A percentile compares a stretch with the other conserved stretches of the same genome.
Conservation (phyloP, 2,888 invertebrate species). For the Lampropteryx suffumata region DNA sequence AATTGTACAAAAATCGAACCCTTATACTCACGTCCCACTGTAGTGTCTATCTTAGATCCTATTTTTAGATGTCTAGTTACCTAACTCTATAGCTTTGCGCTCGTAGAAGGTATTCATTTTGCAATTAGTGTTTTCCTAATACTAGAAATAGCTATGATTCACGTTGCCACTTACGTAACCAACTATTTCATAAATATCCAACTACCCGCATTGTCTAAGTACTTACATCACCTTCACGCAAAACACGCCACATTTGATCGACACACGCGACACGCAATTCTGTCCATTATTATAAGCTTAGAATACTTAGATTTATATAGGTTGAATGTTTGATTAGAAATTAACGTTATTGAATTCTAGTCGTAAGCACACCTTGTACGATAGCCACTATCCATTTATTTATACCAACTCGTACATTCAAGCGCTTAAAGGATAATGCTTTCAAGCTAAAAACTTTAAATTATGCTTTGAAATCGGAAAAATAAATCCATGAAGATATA, state of each 20-base stretch:
- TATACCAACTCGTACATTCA: neutral
- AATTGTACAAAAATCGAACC: constrained; percentile 73
- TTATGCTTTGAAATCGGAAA: no score
- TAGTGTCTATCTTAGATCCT: constrained; percentile 62
- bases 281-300: constrained; percentile 76
- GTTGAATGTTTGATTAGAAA: constrained; percentile 58
- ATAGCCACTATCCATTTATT: constrained; percentile 69
- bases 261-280: constrained; percentile 79
- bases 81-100: constrained; percentile 34
- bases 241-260: constrained; percentile 53
- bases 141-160: neutral
- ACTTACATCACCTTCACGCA: constrained; percentile 22
- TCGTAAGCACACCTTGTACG: constrained; percentile 69
- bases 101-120: constrained; percentile 10
- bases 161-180: neutral
- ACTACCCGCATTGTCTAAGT: constrained; percentile 4
- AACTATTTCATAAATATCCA: neutral
- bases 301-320: constrained; percentile 40
- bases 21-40: constrained; percentile 79
- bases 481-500: no score
- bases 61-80: constrained; percentile 29
- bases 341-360: constrained; percentile 56
- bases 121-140: constrained; percentile 4
- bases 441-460: no score
- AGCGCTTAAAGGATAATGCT: no score